Base-by-base conservation (phyloP, 2,797 vertebrate species). In the Pteronotus mesoamericanus region DNA sequence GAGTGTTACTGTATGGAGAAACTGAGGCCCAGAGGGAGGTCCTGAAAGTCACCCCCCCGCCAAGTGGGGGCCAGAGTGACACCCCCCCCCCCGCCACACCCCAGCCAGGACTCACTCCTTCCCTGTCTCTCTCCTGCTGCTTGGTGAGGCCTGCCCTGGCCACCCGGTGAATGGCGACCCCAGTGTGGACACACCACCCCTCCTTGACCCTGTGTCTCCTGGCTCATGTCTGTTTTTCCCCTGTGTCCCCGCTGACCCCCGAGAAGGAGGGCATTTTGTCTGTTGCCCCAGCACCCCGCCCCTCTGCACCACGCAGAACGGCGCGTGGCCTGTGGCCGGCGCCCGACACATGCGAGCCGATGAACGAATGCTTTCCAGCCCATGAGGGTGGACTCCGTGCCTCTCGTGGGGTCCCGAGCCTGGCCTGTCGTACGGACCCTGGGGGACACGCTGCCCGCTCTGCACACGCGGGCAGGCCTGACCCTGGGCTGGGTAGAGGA, bases 311-410 rank as follows among this genome's bases (percentile, higher is more conserved):
- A 4, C 39, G 21, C 37, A 7, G 32, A 37, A 19, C 1, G 37
- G n/a, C 0, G 53, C 29, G 44, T 9, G 19, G 22, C 55, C 6
- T 0, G 3, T 0, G 53, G 14, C 57, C 32, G 55, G n/a, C 5
- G 16, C 57, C 24, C 0, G 2, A 3, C 9, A 26, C n/a, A 15
- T 15, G 24, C 0, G n/a, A 6, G 22, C 2, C 6, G 14, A 39
- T 18, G 34, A 14, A 22, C 14, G 68, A 44, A 16, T 6, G 42
- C 34, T 37, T n/a, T 26, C 55, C 10, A 22, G 1, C 39, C 39
- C 18, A 0, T 32, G 11, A 9, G 46, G 48, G 46, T 6, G 11
- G 16, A 2, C 57, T 51, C 22, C 5, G 37, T 26, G 21, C 61
- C 68, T 77, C 48, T 9, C 44, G 10, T 9, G 39, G 57, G 9